Base-by-base conservation (phyloP, 2,113 vertebrate genomes). In the Apistogramma diplotaenia region DNA sequence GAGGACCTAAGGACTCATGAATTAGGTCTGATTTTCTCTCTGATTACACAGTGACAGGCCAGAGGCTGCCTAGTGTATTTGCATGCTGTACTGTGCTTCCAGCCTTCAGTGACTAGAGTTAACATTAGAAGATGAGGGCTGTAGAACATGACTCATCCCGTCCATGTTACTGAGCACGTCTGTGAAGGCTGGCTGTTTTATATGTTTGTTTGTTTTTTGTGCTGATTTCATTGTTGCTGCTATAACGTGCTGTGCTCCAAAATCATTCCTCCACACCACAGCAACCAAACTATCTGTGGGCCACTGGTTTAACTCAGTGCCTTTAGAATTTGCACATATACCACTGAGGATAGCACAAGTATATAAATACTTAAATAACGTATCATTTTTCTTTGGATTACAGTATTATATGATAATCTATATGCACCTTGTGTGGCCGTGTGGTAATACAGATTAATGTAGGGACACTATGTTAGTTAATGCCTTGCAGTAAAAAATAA, bases 21-120 rank as follows among this genome's bases (percentile, higher is more conserved):
- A 89, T 85, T 83, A 81, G 81, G 83, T 74, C 82, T 85, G 29
- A 89, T 91, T 87, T 93, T 93, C 85, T 88, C 76, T 87, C 78
- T 78, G 85, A 91, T 89, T 91, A 87, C 74, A 89, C 90, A 81
- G 55, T 76, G 82, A 77, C 35, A 16, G 35, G 43, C 83, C 84
- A 72, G 67, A 67, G 85, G 89, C 87, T 71, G 82, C 75, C 78
- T 43, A 49, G n/a, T 29, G 60, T 19, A 53, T 76, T 72, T 59
- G 84, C 87, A 92, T 58, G 21, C 23, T 23, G 23, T 73, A 82
- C 55, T 72, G 55, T 31, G 60, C 83, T 72, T 25, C 19, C 2
- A n/a, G 74, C 33, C 49, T 51, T 65, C 53, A 31, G 2, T 76
- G 85, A 74, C 81, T 23, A 16, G 43, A 77, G 61, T 60, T 51